Evolutionary conservation across 2,888 invertebrate species (phyloP).

Genomic region (Papilio demoleus): DNA sequence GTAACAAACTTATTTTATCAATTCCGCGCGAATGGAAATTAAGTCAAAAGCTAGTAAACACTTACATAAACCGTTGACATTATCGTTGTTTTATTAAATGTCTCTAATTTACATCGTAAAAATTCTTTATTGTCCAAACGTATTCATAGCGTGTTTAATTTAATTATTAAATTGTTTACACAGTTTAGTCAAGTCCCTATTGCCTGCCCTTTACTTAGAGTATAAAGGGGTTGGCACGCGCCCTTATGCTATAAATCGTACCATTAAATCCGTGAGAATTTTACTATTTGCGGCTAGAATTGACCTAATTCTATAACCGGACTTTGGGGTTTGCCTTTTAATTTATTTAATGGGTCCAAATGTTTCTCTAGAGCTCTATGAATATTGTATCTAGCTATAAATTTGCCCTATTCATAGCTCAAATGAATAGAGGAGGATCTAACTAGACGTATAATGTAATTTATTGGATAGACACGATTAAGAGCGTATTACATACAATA

Average conservation of each 20-base stretch:
- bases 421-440: conserved; percentile 39
- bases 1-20: too few species aligned
- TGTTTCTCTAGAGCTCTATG: conserved; percentile 57
- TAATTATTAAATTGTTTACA: conserved; percentile 3
- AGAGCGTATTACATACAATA: conserved; percentile 9
- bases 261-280: conserved; percentile 54
- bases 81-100: background rate
- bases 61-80: too few species aligned
- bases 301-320: conserved; percentile 56
- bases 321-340: conserved; percentile 46
- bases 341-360: conserved; percentile 55
- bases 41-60: too few species aligned
- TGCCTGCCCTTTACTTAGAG: conserved; percentile 1
- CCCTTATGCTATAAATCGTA: conserved; percentile 49
- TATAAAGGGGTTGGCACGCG: conserved; percentile 49
- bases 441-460: conserved; percentile 37
- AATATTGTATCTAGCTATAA: conserved; percentile 66
- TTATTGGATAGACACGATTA: conserved; percentile 33
- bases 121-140: background rate
- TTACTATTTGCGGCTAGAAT: conserved; percentile 41
- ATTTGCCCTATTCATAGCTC: conserved; percentile 50
- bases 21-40: too few species aligned
- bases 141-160: background rate
- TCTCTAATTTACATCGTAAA: background rate
- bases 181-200: conserved; percentile 7